phyloP scores from a whole-genome alignment of 92 coral and sea anemone species.

The Siderastrea siderea region DNA sequence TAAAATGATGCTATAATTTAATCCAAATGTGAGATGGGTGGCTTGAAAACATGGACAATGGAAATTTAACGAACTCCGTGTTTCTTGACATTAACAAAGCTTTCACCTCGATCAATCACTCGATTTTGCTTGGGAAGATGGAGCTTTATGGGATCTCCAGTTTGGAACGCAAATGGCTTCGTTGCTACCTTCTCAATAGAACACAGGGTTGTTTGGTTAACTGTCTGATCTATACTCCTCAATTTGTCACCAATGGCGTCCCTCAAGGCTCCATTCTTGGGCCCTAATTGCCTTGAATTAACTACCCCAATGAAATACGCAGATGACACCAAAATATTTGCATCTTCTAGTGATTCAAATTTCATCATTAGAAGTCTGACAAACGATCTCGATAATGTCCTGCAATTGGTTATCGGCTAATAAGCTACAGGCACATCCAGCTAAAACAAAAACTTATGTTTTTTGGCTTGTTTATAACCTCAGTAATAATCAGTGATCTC shows the following conservation, averaged over 20 bases:
- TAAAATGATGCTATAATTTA: neutral
- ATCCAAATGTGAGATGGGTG: conserved; percentile 66
- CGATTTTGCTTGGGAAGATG: conserved; percentile 52
- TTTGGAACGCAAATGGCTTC: conserved; percentile 46
- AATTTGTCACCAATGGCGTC: conserved; percentile 44
- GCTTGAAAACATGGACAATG: conserved; percentile 58
- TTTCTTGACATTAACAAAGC: conserved; percentile 72
- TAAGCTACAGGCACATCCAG: too few species aligned
- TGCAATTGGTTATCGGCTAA: too few species aligned
- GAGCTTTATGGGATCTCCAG: conserved; percentile 43
- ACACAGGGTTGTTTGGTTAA: conserved; percentile 59
- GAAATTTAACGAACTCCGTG: conserved; percentile 57
- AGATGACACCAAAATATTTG: conserved; percentile 63
- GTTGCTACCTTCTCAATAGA: conserved; percentile 42
- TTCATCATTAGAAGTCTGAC: too few species aligned
- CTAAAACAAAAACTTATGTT: too few species aligned
- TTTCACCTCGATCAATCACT: conserved; percentile 61
- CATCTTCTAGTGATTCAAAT: neutral
- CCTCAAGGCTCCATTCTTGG: conserved; percentile 75
- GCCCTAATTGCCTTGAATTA: conserved; percentile 39
- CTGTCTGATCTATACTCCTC: conserved; percentile 18
- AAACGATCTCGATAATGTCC: too few species aligned
- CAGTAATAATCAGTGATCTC: too few species aligned
- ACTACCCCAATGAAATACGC: conserved; percentile 50
- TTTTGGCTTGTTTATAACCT: too few species aligned